These are phyloP conservation scores for Pseudopleuronectes americanus DNA, from an alignment of 2,797 vertebrate genomes.

Conservation along the genomic window DNA sequence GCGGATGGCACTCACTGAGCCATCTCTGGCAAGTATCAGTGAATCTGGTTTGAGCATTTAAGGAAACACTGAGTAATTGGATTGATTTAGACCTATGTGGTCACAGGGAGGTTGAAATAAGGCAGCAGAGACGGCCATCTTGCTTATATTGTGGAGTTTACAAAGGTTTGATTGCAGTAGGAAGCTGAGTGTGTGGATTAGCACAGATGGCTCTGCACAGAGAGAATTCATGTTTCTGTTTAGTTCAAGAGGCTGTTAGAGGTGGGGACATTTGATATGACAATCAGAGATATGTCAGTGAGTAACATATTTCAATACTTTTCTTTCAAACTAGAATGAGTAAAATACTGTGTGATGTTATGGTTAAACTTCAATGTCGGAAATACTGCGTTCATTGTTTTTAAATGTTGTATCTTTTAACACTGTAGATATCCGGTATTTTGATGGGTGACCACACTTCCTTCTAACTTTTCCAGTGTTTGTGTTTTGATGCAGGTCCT, in stretches of 20 bases:
- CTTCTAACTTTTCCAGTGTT: not conserved
- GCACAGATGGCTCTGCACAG: conserved; percentile 55
- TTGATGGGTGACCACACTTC: not conserved
- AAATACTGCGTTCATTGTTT: not conserved
- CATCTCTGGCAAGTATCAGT: conserved; percentile 72
- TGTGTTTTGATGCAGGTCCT: not conserved
- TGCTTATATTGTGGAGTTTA: conserved; percentile 71
- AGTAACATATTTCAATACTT: not conserved
- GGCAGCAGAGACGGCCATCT: conserved; percentile 73
- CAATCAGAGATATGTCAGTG: conserved; percentile 49
- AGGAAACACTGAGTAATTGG: conserved; percentile 84
- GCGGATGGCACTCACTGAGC: conserved; percentile 46
- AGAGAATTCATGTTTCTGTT: conserved; percentile 54
- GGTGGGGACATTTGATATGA: conserved; percentile 56
- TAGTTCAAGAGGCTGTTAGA: conserved; percentile 18
- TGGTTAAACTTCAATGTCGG: not conserved
- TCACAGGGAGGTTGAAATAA: conserved; percentile 76
- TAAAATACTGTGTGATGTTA: not conserved
- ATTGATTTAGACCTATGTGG: conserved; percentile 80
- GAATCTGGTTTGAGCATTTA: conserved; percentile 64
- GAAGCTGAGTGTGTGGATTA: conserved; percentile 75
- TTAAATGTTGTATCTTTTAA: not conserved
- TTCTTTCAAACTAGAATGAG: not conserved
- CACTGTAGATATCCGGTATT: not conserved
- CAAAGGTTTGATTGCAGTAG: conserved; percentile 79